phyloP scores from a whole-genome alignment of 2,888 invertebrate genomes.

The Chymomyza fuscimana region DNA sequence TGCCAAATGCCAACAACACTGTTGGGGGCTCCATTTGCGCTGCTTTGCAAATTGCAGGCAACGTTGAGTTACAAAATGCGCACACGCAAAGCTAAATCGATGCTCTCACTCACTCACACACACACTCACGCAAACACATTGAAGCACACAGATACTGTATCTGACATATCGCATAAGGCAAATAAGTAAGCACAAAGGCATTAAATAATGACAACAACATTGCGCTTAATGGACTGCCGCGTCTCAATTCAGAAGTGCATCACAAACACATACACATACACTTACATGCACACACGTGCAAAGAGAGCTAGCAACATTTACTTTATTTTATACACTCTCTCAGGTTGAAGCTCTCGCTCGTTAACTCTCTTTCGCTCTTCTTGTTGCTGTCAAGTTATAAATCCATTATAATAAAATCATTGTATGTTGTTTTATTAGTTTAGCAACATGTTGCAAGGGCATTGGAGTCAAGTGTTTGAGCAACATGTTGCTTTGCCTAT shows the following conservation, averaged over 20 bases:
- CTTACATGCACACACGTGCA: constrained; percentile 8
- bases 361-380: constrained; percentile 10
- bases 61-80: constrained; percentile 52
- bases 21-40: constrained; percentile 62
- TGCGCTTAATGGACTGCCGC: constrained; percentile 73
- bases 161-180: constrained; percentile 54
- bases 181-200: constrained; percentile 66
- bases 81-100: constrained; percentile 63
- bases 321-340: neutral
- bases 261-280: constrained; percentile 7
- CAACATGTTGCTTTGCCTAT: constrained; percentile 72
- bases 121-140: constrained; percentile 30
- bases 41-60: constrained; percentile 38
- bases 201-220: constrained; percentile 76
- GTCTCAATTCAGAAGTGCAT: constrained; percentile 67
- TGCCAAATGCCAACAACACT: constrained; percentile 43
- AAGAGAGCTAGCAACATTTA: neutral
- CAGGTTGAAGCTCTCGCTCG: constrained; percentile 5
- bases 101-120: constrained; percentile 14
- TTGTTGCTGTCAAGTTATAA: constrained; percentile 66
- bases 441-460: constrained; percentile 70
- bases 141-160: constrained; percentile 18
- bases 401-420: constrained; percentile 76
- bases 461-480: constrained; percentile 64
- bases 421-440: constrained; percentile 76